Evolutionary conservation across 2,888 invertebrate species (phyloP).

Genomic region (Eristalis arbustorum): DNA sequence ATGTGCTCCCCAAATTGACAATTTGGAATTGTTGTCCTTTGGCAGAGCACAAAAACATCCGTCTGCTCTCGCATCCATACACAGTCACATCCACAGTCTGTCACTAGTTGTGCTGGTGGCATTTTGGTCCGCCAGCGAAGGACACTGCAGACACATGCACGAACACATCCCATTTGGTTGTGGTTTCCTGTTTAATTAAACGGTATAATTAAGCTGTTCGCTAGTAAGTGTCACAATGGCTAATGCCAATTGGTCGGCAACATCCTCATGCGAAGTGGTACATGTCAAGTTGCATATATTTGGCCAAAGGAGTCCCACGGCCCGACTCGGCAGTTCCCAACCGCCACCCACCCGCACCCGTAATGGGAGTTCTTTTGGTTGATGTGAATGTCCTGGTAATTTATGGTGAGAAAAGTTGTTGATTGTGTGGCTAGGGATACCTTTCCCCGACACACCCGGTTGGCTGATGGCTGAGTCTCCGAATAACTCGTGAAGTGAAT

Average conservation of each 20-base stretch:
- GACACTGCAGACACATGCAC: background rate
- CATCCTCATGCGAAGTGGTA: slow-evolving; percentile 34
- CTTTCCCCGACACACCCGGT: slow-evolving; percentile 11
- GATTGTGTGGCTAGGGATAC: slow-evolving; percentile 55
- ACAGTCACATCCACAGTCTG: background rate
- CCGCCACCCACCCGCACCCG: background rate
- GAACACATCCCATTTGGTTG: slow-evolving; percentile 39
- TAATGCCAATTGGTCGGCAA: slow-evolving; percentile 65
- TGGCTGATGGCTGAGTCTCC: background rate
- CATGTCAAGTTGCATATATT: slow-evolving; percentile 50
- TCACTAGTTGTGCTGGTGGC: background rate
- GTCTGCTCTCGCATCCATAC: no score
- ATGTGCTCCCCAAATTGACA: slow-evolving; percentile 51
- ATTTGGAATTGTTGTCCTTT: slow-evolving; percentile 25
- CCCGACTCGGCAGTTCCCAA: no score
- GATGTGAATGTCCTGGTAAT: slow-evolving; percentile 53
- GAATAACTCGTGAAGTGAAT: slow-evolving; percentile 26
- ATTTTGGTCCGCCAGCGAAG: background rate
- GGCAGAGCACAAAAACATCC: background rate
- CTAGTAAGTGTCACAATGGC: slow-evolving; percentile 58
- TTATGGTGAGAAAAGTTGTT: slow-evolving; percentile 68
- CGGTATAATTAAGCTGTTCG: slow-evolving; percentile 67
- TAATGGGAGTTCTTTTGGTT: slow-evolving; percentile 54
- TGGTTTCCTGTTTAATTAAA: slow-evolving; percentile 68
- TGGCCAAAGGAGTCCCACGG: slow-evolving; percentile 17